Evolutionary conservation across 2,113 vertebrate species (phyloP).

Genomic region (Coryphaenoides rupestris): DNA sequence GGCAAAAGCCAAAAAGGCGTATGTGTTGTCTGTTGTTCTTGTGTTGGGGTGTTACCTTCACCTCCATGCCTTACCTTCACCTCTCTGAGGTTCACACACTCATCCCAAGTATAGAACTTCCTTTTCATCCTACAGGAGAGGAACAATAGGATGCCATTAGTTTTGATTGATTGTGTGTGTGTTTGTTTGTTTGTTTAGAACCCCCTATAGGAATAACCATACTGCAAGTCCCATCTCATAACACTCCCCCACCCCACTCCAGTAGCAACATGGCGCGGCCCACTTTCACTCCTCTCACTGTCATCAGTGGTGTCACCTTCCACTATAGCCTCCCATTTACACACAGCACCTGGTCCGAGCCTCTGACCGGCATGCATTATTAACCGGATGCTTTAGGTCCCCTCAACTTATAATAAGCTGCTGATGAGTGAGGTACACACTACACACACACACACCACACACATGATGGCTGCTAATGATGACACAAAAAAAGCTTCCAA

Average conservation of each 20-base stretch:
- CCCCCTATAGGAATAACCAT: background rate
- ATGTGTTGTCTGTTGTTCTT: background rate
- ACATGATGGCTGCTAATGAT: too few relatives aligned
- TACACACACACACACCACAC: too few relatives aligned
- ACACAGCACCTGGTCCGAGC: conserved; percentile 22
- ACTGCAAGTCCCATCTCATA: background rate
- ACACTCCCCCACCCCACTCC: background rate
- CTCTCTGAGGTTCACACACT: conserved; percentile 97
- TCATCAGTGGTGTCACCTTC: conserved; percentile 49
- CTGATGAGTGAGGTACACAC: too few relatives aligned
- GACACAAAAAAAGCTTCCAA: too few relatives aligned
- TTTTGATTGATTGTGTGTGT: too few relatives aligned
- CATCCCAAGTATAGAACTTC: conserved; percentile 98
- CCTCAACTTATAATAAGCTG: too few relatives aligned
- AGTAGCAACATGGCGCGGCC: conserved; percentile 24
- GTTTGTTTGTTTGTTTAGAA: background rate
- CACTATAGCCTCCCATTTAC: conserved; percentile 50
- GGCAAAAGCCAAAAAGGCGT: background rate
- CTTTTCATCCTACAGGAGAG: conserved; percentile 88
- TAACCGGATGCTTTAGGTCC: conserved; percentile 19
- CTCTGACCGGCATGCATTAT: conserved; percentile 51
- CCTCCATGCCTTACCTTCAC: conserved; percentile 92
- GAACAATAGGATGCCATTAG: background rate
- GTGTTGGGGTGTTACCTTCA: background rate
- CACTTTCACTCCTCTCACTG: conserved; percentile 54